Evolutionary conservation across 2,797 vertebrate genomes (phyloP), one percentile per base, ranked within the genome.

Genomic region (Sciurus carolinensis): DNA sequence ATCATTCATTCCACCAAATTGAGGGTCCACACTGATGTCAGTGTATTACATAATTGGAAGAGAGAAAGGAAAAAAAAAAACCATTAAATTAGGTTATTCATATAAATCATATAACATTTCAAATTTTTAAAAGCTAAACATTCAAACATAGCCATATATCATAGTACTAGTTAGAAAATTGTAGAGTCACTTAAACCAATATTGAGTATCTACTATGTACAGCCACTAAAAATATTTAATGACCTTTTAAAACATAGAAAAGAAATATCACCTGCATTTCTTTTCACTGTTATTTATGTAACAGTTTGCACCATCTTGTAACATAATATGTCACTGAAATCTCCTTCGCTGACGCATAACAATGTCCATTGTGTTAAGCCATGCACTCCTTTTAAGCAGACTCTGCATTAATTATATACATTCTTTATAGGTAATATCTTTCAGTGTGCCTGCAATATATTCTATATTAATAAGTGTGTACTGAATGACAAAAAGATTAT

Each of bases 51-150:
- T 77, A 36, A 86, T 22, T 54, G 30, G 36, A 52, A 71, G 15
- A 80, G 26, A 81, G 5, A 87, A 54, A 76, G 7, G 44, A n/a
- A 75, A 36, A 69, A n/a, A 8, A 69, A 59, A 59, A 59, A 24
- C 8, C 3, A 28, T 83, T 90, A n/a, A 64, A 82, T 57, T 69
- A 73, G 11, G 15, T 59, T 90, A 73, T 54, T 22, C 17, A 71
- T 44, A 72, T 47, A 59, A 87, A 47, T 33, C 54, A 91, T 7
- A 47, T 5, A 75, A 24, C 5, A 59, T 20, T 71, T 75, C 12
- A 95, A 18, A 86, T 91, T 71, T 85, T 6, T 66, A 64, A 75
- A 67, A 85, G 52, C 42, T 85, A 59, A 97, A 73, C 7, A 75
- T 83, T 88, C 52, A 73, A 36, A 44, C 8, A 87, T 59, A 20